These are phyloP conservation scores for Tinamus major DNA, from an alignment of 2,797 vertebrate genomes.

Conservation along the genomic window DNA sequence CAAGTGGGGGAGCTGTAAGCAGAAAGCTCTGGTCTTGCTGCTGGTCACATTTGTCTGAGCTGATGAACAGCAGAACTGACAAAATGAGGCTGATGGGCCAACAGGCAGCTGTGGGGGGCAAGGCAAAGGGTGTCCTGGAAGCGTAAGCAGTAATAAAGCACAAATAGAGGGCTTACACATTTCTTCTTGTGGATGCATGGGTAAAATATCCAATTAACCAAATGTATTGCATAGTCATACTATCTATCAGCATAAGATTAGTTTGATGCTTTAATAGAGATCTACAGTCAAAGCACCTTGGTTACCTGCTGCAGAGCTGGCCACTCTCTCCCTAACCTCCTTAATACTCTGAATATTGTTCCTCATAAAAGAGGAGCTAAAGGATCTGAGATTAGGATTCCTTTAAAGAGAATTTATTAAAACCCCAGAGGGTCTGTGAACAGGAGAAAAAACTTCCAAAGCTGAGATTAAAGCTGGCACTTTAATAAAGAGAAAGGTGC, in stretches of 20 bases:
- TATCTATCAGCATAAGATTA: fast-evolving
- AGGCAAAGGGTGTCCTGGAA: background rate
- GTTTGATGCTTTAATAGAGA: background rate
- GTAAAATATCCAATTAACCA: background rate
- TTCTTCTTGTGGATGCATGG: background rate
- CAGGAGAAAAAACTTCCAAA: background rate
- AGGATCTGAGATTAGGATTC: background rate
- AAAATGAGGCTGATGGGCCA: too few species aligned
- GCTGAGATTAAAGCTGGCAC: background rate
- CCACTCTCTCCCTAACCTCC: background rate
- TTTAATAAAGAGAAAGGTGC: background rate
- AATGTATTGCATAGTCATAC: background rate
- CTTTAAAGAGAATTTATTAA: constrained; percentile 4
- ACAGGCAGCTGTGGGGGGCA: too few species aligned
- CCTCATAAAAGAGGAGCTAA: background rate
- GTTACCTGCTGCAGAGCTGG: background rate
- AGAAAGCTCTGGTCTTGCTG: too few species aligned
- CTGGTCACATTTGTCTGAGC: too few species aligned
- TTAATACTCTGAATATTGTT: background rate
- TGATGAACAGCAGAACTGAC: too few species aligned
- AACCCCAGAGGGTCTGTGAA: background rate
- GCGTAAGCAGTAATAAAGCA: background rate
- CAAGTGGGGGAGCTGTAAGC: too few species aligned
- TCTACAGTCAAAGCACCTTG: background rate
- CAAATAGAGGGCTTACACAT: background rate